Base-by-base conservation (phyloP, 2,113 vertebrate genomes). In the Triplophysa dalaica region DNA sequence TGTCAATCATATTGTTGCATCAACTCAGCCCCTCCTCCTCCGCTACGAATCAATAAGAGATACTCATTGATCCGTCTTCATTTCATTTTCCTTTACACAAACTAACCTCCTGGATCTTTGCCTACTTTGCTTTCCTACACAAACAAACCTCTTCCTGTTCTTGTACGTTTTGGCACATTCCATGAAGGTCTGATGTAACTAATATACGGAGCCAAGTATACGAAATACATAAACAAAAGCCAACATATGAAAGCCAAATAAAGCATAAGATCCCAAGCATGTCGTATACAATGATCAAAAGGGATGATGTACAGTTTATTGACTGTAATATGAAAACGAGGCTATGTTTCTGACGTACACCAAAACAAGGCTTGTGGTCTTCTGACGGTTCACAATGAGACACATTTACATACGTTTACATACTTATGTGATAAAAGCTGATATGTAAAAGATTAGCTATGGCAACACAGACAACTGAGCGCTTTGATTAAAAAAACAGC, bases 111-210 rank as follows among this genome's bases (percentile, higher is more conserved):
- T 33, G 43, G 70, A 60, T 54, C 33, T 41, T 8, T 24, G 70
- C 61, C 13, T 72, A 29, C 38, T 16, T 41, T 50, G 73, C 22
- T 21, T 43, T 63, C 22, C 58, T 63, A 29, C 58, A 21, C 58
- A 75, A 75, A 75, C 73, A 75, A 63, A 50, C 58, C 73, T 26
- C 38, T 56, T 74, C 38, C 38, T 45, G 11, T 41, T 26, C 60
- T 75, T 75, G 73, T 75, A 62, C 3, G 17, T 24, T 75, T 75
- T 75, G 73, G 73, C 73, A n/a, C 41, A 19, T 19, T 26, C 58
- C 17, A 50, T 29, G 73, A 62, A 48, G 60, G 38, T n/a, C 16
- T 75, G 41, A 75, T 75, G 73, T 63, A 75, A 75, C 73, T 75
- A 33, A 22, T 24, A n/a, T 61, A 58, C 16, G 58, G 61, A 58